Evolutionary conservation across 2,888 invertebrate genomes (phyloP).

Genomic region (Teleogryllus oceanicus): DNA sequence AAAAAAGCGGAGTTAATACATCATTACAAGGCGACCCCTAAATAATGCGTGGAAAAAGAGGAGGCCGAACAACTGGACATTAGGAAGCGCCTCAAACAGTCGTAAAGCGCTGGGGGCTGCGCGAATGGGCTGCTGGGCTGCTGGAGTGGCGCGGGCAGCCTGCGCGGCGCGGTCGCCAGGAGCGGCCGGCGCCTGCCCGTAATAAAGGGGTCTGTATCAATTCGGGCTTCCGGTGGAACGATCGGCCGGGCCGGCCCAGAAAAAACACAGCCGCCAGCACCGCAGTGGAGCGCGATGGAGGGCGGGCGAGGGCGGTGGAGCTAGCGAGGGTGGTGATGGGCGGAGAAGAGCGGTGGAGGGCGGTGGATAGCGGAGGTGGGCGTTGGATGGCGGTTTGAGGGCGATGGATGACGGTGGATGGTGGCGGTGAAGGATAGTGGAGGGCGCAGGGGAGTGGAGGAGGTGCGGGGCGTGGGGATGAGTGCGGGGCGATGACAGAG

Average conservation of each 20-base stretch:
- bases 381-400: too few species aligned
- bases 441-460: too few species aligned
- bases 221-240: constrained; percentile 3
- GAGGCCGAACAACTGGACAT: too few species aligned
- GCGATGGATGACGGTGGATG: too few species aligned
- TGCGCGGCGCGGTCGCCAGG: background rate
- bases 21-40: too few species aligned
- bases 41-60: too few species aligned
- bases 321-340: background rate
- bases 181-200: background rate
- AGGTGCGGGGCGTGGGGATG: too few species aligned
- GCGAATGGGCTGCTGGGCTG: background rate
- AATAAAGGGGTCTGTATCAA: constrained; percentile 18
- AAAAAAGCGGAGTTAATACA: too few species aligned
- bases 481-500: too few species aligned
- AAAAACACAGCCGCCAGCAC: background rate
- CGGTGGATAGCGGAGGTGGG: too few species aligned
- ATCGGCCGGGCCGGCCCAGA: background rate
- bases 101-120: background rate
- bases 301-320: background rate
- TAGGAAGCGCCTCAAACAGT: background rate
- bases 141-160: background rate
- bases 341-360: background rate
- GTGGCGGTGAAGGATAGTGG: too few species aligned
- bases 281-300: background rate